A percentile compares a stretch with the other conserved stretches of the same genome.
phyloP scores from a whole-genome alignment of 2,888 invertebrate species.

The Cerastis leucographa region DNA sequence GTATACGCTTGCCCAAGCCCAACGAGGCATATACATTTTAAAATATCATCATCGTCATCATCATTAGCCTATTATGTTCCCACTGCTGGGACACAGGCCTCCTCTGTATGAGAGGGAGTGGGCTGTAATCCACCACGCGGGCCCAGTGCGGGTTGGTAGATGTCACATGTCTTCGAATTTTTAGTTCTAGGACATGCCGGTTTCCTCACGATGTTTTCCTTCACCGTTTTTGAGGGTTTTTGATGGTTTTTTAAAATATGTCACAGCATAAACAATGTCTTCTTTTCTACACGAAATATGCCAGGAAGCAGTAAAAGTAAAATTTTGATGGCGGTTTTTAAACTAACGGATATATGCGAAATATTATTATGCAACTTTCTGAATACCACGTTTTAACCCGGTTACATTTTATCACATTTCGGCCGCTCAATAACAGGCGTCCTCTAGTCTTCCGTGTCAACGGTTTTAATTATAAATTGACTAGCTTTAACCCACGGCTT shows the following conservation, averaged over 20 bases:
- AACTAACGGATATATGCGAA: conserved; percentile 31
- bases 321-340: conserved; percentile 29
- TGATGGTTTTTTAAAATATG: conserved; percentile 30
- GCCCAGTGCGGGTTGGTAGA: too few relatives aligned
- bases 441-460: conserved; percentile 51
- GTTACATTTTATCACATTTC: conserved; percentile 52
- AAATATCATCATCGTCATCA: too few relatives aligned
- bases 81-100: too few relatives aligned
- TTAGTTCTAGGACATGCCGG: too few relatives aligned
- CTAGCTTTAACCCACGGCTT: background rate
- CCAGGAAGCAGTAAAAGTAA: conserved; percentile 61
- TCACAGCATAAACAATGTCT: background rate
- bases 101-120: too few relatives aligned
- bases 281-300: conserved; percentile 19
- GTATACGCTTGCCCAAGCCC: background rate
- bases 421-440: conserved; percentile 20
- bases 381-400: conserved; percentile 47
- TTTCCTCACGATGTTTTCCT: too few relatives aligned
- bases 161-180: too few relatives aligned
- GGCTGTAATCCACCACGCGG: too few relatives aligned
- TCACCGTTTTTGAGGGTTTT: too few relatives aligned
- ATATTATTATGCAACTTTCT: conserved; percentile 47
- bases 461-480: conserved; percentile 37
- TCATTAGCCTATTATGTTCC: too few relatives aligned
- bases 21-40: background rate